Evolutionary conservation across 2,888 invertebrate species (phyloP), one percentile per base, ranked within the genome.

Genomic region (Barypeithes pellucidus): DNA sequence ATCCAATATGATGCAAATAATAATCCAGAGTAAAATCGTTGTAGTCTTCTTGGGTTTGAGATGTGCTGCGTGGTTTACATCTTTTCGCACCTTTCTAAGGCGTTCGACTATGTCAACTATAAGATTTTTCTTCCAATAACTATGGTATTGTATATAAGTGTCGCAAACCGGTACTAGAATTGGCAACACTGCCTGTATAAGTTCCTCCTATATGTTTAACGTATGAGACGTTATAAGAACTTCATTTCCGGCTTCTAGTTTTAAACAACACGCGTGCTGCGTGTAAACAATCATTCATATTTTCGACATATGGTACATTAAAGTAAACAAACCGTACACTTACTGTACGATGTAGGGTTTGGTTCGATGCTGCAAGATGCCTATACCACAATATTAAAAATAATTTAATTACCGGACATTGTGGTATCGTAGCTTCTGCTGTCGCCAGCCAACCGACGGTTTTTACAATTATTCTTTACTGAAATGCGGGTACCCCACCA

Each of bases 221-320:
- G 60, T 67, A 71, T 39, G 66, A 33, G 50, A 66, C 65, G 70
- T 60, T 77, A 79, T 79, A 79, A 79, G 80, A 80, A 80, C 77
- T 78, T 79, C 79, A 78, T 80, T 80, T 80, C 80, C 79, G 80
- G 80, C 79, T 78, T 79, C 79, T 77, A 77, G 79, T 61, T 61
- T 79, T 80, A 79, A 80, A 79, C 77, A 78, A 77, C 80, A 81
- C 81, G 80, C 80, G 80, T 77, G 76, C 73, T 66, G 72, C 75
- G 45, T 73, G 76, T 79, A 79, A 79, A 79, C 79, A 79, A 79
- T 77, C 77, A 76, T 75, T 77, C 75, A 76, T 76, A 72, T 72
- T 75, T 75, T 72, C 68, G 41, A 77, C 77, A 77, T 77, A 75
- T 77, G 77, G 77, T 57, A 63, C 67, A 36, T 50, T 29, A 67